phyloP scores from a whole-genome alignment of 2,888 invertebrate species.

The Lumbricus terrestris region DNA sequence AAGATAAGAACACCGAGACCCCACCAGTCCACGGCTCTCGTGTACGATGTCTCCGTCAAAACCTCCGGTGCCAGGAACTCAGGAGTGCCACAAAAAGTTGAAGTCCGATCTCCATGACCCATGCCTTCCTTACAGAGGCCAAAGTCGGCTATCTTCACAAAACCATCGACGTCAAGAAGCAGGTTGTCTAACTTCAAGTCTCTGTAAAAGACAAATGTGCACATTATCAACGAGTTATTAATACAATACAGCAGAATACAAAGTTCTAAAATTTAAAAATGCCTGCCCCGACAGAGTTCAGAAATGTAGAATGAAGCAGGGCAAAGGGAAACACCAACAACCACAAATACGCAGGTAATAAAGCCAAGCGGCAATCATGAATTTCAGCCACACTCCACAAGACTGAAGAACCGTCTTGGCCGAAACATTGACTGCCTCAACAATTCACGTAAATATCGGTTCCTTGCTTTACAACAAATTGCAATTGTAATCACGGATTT shows the following conservation, averaged over 20 bases:
- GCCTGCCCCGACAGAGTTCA: not conserved
- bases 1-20: constrained; percentile 97
- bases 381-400: not conserved
- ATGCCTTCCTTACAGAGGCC: constrained; percentile 96
- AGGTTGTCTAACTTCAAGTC: constrained; percentile 98
- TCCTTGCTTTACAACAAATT: too few relatives aligned
- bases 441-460: too few relatives aligned
- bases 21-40: constrained; percentile 99
- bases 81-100: constrained; percentile 87
- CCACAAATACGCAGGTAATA: not conserved
- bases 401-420: not conserved
- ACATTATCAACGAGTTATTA: not conserved
- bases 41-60: constrained; percentile 95
- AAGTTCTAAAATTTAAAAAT: not conserved
- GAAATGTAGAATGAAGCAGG: not conserved
- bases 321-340: not conserved
- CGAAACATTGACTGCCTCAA: not conserved
- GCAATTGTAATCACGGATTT: too few relatives aligned
- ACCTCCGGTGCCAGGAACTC: constrained; percentile 88
- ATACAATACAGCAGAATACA: not conserved
- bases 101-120: constrained; percentile 95
- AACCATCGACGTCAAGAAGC: constrained; percentile 93
- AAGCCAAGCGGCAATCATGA: not conserved
- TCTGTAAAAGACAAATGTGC: constrained; percentile 59
- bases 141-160: constrained; percentile 99